Base-by-base conservation (phyloP, 2,113 vertebrate genomes). In the Hyla sarda region DNA sequence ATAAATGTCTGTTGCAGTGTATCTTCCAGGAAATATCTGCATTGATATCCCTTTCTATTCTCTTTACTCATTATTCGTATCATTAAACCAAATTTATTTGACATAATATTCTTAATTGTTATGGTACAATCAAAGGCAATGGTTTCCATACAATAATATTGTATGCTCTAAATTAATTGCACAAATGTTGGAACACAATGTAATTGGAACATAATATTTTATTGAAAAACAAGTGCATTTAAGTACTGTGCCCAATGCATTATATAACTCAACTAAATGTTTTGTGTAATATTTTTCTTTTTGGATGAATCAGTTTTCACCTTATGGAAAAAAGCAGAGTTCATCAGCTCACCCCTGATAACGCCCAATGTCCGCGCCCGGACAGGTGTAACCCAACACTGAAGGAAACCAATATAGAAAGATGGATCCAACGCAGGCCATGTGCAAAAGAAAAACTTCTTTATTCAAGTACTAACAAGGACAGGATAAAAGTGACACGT, bases 21-120 rank as follows among this genome's bases (percentile, higher is more conserved):
- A 73, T 72, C 67, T 71, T 86, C 34, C 62, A 71, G 76, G 62
- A 28, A 30, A 41, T 79, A 78, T 54, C 23, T 52, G 10, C 50
- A 54, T 56, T 72, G n/a, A 86, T 50, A 17, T 45, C 21, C n/a
- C 19, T 16, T 80, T 25, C 48, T 25, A 5, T 58, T 73, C 34
- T 62, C 48, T 52, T 11, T 52, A 25, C 48, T 74, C 60, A 58
- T 71, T 41, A 37, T 41, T 82, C 48, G 60, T 62, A 41, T 73
- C 56, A 78, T 86, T 79, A 69, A 78, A 71, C 67, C 50, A 56
- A 50, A 86, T 71, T 79, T 86, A 52, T 71, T 32, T 45, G 21
- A 52, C 32, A 34, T 79, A 69, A 80, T 86, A 47, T 12, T 80
- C 56, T 56, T 86, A 65, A 60, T 77, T 84, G 75, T 84, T 37